phyloP scores from a whole-genome alignment of 1,140 invertebrate species.

The Eciton burchellii region DNA sequence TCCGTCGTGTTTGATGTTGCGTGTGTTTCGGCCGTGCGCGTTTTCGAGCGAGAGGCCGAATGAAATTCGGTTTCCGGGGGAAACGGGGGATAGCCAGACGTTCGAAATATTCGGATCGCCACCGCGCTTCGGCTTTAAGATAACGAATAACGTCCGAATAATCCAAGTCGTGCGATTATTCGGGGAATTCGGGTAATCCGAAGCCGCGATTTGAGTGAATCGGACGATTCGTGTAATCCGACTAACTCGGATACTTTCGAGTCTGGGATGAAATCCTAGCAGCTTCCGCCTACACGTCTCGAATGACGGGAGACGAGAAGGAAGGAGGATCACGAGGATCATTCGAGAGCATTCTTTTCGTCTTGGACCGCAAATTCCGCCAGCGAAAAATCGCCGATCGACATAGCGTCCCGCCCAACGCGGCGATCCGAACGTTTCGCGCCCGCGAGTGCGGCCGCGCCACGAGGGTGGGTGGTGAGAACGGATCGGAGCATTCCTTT shows the following conservation, averaged over 20 bases:
- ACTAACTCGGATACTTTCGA: not conserved
- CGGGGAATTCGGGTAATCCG: conserved; percentile 12
- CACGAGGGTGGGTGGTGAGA: not conserved
- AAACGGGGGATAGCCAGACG: not conserved
- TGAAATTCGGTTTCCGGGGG: conserved; percentile 13
- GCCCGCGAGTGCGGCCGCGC: conserved; percentile 1
- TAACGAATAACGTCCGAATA: conserved; percentile 20
- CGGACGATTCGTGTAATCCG: conserved; percentile 29
- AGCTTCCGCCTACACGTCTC: too few species aligned
- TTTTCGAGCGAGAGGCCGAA: conserved; percentile 18
- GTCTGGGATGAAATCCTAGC: not conserved
- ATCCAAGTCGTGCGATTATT: conserved; percentile 21
- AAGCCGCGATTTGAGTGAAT: conserved; percentile 22
- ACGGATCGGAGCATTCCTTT: conserved; percentile 1
- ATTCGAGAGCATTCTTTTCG: conserved; percentile 41
- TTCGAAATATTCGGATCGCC: not conserved
- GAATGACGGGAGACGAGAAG: too few species aligned
- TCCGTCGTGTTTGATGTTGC: conserved; percentile 53
- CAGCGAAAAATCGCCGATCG: conserved; percentile 42
- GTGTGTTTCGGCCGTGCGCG: conserved; percentile 21
- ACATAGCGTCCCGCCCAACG: conserved; percentile 25
- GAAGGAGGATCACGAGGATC: not conserved
- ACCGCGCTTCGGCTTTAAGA: conserved; percentile 7
- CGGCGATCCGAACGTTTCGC: conserved; percentile 25
- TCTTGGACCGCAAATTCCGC: conserved; percentile 28